A percentile compares a stretch with the other conserved stretches of the same genome.
These are phyloP conservation scores for Cheiracanthium punctorium DNA, from an alignment of 2,888 invertebrate genomes.

Conservation along the genomic window DNA sequence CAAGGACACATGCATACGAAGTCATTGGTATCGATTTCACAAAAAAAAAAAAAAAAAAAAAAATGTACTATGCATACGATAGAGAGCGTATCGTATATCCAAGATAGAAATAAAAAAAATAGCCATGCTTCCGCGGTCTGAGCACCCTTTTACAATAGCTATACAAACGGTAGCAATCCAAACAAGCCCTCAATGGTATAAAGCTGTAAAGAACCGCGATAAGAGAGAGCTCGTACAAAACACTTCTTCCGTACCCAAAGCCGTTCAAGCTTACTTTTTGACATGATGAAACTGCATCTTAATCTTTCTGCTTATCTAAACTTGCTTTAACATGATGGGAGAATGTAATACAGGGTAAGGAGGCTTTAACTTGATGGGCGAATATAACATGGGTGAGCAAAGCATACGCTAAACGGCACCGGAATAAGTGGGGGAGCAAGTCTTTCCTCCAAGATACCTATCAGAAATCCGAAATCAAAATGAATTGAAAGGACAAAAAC, in stretches of 20 bases:
- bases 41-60: too few relatives aligned
- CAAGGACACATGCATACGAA: too few relatives aligned
- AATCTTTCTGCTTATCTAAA: not conserved
- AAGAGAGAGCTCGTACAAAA: not conserved
- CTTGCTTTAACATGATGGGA: conserved; percentile 12
- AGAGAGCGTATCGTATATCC: too few relatives aligned
- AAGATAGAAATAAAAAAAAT: too few relatives aligned
- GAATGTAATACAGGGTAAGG: too few relatives aligned
- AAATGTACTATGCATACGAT: too few relatives aligned
- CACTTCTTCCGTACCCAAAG: not conserved
- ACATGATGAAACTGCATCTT: conserved; percentile 27
- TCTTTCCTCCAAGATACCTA: conserved; percentile 28
- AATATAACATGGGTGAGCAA: conserved; percentile 34
- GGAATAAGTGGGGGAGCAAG: conserved; percentile 55
- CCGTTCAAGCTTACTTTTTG: conserved; percentile 1
- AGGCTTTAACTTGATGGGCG: too few relatives aligned
- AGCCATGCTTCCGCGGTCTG: too few relatives aligned
- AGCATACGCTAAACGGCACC: conserved; percentile 26
- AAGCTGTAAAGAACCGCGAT: conserved; percentile 26
- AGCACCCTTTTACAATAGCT: too few relatives aligned
- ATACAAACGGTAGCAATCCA: too few relatives aligned
- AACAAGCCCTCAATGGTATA: too few relatives aligned
- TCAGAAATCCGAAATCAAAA: conserved; percentile 15
- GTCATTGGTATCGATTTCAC: too few relatives aligned
- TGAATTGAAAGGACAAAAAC: not conserved